Conservation (phyloP, 2,113 vertebrate species). For the Corapipo altera region DNA sequence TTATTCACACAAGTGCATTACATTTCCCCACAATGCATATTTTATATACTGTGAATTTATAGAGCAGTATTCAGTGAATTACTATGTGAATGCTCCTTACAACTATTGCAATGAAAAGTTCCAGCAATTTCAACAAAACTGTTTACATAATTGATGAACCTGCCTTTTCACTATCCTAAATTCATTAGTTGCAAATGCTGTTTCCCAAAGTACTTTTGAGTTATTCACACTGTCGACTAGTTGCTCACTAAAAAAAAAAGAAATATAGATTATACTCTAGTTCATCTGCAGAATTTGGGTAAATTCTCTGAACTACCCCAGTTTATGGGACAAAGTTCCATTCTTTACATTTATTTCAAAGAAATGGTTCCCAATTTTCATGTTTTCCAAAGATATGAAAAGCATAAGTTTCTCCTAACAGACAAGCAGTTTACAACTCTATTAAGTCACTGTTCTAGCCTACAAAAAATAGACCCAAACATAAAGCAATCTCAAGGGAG, state of each 20-base stretch:
- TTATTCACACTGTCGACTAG: background rate
- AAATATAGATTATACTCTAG: background rate
- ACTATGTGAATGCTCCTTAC: background rate
- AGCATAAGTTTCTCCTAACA: background rate
- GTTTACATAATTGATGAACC: background rate
- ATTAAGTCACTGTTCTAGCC: background rate
- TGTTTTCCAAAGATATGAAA: background rate
- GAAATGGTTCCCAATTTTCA: background rate
- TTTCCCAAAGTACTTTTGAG: background rate
- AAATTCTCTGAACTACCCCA: background rate
- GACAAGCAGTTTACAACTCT: background rate
- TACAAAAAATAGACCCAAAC: background rate
- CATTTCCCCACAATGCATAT: background rate
- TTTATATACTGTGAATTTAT: background rate
- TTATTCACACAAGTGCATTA: background rate
- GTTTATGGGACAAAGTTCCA: background rate
- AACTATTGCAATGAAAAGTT: background rate
- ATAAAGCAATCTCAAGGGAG: background rate
- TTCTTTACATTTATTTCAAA: background rate
- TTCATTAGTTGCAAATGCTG: background rate
- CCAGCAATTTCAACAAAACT: background rate
- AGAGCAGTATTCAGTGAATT: background rate
- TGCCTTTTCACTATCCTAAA: background rate
- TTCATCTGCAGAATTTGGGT: background rate
- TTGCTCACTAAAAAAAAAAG: background rate